A percentile compares a stretch with the other conserved stretches of the same genome.
These are phyloP conservation scores for Dromius quadrimaculatus DNA, from an alignment of 2,888 invertebrate genomes.

Conservation along the genomic window DNA sequence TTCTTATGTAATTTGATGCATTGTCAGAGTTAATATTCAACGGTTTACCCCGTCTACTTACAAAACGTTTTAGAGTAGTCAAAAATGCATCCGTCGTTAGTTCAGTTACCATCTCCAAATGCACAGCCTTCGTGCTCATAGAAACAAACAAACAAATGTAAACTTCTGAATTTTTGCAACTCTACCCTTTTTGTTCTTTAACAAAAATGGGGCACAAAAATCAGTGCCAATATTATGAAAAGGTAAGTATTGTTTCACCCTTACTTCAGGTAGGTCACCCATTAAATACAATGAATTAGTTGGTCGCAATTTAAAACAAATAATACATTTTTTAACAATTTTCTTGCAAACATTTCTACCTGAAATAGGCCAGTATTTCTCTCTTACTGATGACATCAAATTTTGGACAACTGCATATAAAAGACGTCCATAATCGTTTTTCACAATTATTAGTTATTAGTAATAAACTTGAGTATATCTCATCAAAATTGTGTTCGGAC, in stretches of 20 bases:
- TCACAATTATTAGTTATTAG: background rate
- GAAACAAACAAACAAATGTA: constrained; percentile 1
- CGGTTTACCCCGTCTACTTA: background rate
- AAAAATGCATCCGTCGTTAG: background rate
- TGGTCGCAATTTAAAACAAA: background rate
- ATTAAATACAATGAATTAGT: background rate
- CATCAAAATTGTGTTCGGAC: background rate
- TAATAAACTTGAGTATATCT: background rate
- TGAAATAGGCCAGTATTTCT: background rate
- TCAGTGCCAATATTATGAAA: background rate
- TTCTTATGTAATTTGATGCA: background rate
- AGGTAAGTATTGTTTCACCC: background rate
- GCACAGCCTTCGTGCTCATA: background rate
- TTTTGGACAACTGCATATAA: background rate
- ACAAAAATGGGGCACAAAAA: background rate
- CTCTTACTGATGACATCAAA: background rate
- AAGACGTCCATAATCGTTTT: background rate
- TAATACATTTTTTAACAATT: background rate
- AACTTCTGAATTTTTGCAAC: background rate
- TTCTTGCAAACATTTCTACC: background rate
- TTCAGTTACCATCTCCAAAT: background rate
- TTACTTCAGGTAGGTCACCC: background rate
- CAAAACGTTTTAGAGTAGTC: background rate
- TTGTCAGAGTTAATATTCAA: background rate
- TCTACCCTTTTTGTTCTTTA: background rate